phyloP scores from a whole-genome alignment of 2,113 vertebrate genomes.

The Lepus americanus region DNA sequence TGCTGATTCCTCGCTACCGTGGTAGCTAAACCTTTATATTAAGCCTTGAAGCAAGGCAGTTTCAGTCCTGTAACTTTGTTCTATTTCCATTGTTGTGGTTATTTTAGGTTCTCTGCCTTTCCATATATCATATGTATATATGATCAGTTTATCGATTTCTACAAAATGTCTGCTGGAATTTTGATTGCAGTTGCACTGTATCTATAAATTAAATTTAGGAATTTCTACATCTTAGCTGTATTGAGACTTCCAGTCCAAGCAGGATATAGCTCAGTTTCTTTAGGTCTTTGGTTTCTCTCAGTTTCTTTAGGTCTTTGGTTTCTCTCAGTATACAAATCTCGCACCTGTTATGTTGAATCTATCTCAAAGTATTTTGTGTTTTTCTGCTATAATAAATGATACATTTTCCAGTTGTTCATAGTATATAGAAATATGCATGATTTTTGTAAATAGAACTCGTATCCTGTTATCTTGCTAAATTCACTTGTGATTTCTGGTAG shows the following conservation, averaged over 20 bases:
- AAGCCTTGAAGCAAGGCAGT: neutral
- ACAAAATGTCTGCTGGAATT: neutral
- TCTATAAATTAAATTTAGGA: neutral
- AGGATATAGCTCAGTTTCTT: too few species aligned
- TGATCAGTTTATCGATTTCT: neutral
- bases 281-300: too few species aligned
- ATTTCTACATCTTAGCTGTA: neutral
- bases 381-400: neutral
- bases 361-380: neutral
- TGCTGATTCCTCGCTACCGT: neutral
- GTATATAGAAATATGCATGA: neutral
- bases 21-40: neutral
- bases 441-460: neutral
- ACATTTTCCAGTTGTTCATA: neutral
- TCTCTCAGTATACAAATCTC: too few species aligned
- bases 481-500: neutral
- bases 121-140: neutral
- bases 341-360: neutral
- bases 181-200: neutral
- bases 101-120: neutral
- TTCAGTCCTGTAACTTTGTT: neutral
- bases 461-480: neutral
- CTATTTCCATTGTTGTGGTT: neutral
- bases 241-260: neutral
- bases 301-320: too few species aligned